Conservation (phyloP, 2,797 vertebrate species). For the Pseudotriccus pelzelni region DNA sequence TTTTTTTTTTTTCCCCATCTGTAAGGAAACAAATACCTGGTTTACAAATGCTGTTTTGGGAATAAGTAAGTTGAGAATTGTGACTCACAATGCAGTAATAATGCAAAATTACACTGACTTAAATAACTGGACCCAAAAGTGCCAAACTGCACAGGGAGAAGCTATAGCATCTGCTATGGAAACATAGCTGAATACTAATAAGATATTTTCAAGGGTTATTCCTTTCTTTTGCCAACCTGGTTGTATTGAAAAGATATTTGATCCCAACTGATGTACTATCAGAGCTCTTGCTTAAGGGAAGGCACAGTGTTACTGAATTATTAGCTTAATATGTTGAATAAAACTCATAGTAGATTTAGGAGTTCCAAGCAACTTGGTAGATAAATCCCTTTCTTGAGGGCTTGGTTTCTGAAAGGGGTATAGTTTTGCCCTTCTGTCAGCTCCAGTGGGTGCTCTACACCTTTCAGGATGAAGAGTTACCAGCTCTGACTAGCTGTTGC, state of each 20-base stretch:
- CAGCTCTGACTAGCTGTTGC: constrained; percentile 36
- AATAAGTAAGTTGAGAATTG: background rate
- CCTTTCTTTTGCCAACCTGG: background rate
- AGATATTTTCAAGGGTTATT: background rate
- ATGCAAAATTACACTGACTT: background rate
- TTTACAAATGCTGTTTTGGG: background rate
- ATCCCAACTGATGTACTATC: background rate
- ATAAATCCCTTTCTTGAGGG: background rate
- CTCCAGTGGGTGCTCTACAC: constrained; percentile 60
- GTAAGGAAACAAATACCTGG: background rate
- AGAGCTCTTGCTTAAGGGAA: background rate
- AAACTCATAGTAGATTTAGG: background rate
- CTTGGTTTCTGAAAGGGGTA: background rate
- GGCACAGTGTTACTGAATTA: background rate
- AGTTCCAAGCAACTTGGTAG: background rate
- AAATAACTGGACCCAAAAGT: background rate
- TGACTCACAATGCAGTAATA: background rate
- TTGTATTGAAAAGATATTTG: background rate
- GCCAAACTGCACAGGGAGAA: background rate
- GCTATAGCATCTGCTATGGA: background rate
- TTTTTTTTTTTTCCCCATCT: background rate
- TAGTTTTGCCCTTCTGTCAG: constrained; percentile 30
- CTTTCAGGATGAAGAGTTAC: constrained; percentile 65
- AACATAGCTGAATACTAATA: background rate
- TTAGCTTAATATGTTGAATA: background rate